Evolutionary conservation across 2,113 vertebrate genomes (phyloP).

Genomic region (Procapra przewalskii): DNA sequence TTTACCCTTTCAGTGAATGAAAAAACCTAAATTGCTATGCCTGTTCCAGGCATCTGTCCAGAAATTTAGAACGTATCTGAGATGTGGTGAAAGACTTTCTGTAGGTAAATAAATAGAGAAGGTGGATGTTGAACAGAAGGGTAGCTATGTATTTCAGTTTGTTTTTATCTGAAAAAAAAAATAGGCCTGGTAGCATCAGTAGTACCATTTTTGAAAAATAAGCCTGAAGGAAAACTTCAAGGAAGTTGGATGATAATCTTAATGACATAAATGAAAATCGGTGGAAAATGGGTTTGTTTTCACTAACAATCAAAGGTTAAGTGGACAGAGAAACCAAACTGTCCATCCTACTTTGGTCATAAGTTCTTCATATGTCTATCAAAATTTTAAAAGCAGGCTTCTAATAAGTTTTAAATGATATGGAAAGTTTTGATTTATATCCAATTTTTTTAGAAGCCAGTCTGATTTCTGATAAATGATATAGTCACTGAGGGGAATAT

Average conservation of each 20-base stretch:
- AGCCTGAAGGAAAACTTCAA: not conserved
- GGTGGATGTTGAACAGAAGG: not conserved
- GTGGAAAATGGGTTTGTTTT: not conserved
- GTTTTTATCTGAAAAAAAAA: conserved; percentile 16
- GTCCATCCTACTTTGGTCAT: not conserved
- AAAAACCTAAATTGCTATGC: not conserved
- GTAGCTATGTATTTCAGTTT: not conserved
- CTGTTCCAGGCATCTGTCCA: not conserved
- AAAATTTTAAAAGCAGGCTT: not conserved
- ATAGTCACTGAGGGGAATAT: not conserved
- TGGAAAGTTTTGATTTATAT: conserved; percentile 1
- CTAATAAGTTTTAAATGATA: conserved; percentile 18
- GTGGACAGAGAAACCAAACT: not conserved
- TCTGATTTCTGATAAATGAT: not conserved
- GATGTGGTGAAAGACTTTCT: not conserved
- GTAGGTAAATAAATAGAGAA: not conserved
- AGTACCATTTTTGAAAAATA: not conserved
- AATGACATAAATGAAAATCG: conserved; percentile 2
- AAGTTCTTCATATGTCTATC: not conserved
- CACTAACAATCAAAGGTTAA: not conserved
- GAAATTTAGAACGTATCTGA: conserved; percentile 9
- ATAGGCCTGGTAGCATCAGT: not conserved
- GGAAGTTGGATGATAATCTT: not conserved
- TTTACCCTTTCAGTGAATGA: conserved; percentile 6
- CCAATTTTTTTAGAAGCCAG: not conserved